Conservation (phyloP, 2,797 vertebrate genomes). For the Pseudocheirus occidentalis region DNA sequence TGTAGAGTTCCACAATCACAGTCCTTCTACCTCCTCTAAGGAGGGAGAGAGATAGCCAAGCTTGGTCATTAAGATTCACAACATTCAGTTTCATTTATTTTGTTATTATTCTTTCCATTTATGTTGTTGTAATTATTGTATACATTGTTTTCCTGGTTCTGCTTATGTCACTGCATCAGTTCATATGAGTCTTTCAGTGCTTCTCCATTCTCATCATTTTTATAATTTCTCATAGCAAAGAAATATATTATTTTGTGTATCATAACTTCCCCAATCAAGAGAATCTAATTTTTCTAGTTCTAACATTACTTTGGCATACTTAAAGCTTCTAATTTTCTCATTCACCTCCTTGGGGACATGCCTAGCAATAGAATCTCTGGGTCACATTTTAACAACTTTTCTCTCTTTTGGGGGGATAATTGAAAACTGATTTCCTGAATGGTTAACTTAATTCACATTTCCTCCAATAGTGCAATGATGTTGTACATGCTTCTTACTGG, state of each 20-base stretch:
- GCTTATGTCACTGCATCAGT: not conserved
- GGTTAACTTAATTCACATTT: not conserved
- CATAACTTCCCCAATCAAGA: not conserved
- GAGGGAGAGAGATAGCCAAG: not conserved
- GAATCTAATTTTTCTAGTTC: not conserved
- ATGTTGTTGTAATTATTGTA: not conserved
- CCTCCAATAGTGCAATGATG: not conserved
- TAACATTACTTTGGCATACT: not conserved
- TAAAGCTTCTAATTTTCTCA: not conserved
- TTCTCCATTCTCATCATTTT: not conserved
- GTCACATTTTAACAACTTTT: not conserved
- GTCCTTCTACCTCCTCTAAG: not conserved
- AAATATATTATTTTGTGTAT: not conserved
- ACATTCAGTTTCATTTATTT: not conserved
- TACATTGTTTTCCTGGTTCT: not conserved
- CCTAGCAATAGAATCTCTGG: not conserved
- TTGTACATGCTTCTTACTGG: not conserved
- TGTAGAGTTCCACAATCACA: not conserved
- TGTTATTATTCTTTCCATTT: not conserved
- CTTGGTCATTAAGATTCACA: not conserved
- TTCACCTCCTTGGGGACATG: not conserved
- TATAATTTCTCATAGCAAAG: not conserved
- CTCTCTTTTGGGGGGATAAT: not conserved
- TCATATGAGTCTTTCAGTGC: not conserved
- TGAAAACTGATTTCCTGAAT: not conserved